Conservation (phyloP, 2,888 invertebrate genomes). For the Spodoptera exigua region DNA sequence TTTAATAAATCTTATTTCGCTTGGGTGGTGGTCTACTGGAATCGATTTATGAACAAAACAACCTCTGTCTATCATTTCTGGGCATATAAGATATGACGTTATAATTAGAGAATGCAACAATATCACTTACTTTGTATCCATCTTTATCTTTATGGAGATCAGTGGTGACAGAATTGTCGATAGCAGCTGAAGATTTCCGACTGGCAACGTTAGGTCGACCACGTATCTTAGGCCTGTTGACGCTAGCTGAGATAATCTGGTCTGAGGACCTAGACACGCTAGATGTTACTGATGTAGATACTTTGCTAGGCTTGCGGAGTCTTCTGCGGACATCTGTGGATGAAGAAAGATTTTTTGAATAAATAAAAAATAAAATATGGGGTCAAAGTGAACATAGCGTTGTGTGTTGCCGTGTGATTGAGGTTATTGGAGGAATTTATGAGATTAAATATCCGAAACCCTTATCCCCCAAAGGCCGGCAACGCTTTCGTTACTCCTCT, state of each 20-base stretch:
- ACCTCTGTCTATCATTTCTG: neutral
- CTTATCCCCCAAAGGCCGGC: too few species aligned
- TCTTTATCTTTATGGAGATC: constrained; percentile 91
- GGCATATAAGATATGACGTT: neutral
- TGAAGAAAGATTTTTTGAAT: neutral
- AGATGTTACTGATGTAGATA: constrained; percentile 89
- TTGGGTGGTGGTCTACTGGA: too few species aligned
- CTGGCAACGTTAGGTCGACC: constrained; percentile 89
- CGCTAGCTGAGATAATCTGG: constrained; percentile 86
- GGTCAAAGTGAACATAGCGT: too few species aligned
- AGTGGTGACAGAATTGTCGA: constrained; percentile 88
- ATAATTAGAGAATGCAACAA: neutral
- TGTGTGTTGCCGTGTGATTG: too few species aligned
- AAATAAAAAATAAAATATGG: too few species aligned
- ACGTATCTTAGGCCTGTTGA: constrained; percentile 91
- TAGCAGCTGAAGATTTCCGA: constrained; percentile 87
- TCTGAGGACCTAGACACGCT: constrained; percentile 90
- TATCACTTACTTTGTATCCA: constrained; percentile 90
- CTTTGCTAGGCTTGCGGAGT: constrained; percentile 91
- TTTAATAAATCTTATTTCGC: too few species aligned
- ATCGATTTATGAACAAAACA: too few species aligned
- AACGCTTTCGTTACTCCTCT: too few species aligned
- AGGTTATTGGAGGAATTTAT: too few species aligned
- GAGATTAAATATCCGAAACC: too few species aligned
- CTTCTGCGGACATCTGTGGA: constrained; percentile 90